Percentiles rank a stretch among this genome's conserved stretches.
Evolutionary conservation across 2,888 invertebrate genomes (phyloP).

Genomic region (Morpho helenor): DNA sequence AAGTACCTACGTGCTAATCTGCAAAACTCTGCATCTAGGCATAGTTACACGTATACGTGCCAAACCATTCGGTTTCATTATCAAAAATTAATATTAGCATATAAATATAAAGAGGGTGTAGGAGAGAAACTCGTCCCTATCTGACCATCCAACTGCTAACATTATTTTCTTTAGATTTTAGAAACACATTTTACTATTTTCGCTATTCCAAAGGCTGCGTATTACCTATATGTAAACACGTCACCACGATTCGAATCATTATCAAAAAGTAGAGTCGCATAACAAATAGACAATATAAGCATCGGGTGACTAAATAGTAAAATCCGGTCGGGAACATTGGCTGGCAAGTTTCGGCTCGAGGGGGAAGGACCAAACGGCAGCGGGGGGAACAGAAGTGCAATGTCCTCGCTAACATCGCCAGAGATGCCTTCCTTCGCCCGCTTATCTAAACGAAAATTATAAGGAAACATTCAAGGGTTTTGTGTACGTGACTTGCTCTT

Average conservation of each 20-base stretch:
- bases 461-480: slow-evolving; percentile 40
- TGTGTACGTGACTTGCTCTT: slow-evolving; percentile 29
- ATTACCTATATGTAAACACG: too few relatives aligned
- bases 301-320: slow-evolving; percentile 59
- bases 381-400: slow-evolving; percentile 67
- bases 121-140: too few relatives aligned
- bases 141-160: too few relatives aligned
- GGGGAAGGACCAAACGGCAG: slow-evolving; percentile 60
- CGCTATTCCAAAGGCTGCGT: too few relatives aligned
- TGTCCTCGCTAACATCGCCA: slow-evolving; percentile 74
- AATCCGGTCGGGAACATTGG: slow-evolving; percentile 69
- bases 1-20: slow-evolving; percentile 17
- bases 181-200: too few relatives aligned
- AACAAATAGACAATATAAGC: slow-evolving; percentile 31
- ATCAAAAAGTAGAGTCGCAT: slow-evolving; percentile 15
- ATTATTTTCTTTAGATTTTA: too few relatives aligned
- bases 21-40: slow-evolving; percentile 17
- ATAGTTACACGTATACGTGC: slow-evolving; percentile 19
- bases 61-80: slow-evolving; percentile 4
- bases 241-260: too few relatives aligned
- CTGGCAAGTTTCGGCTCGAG: slow-evolving; percentile 70
- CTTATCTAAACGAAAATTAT: slow-evolving; percentile 51
- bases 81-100: neutral
- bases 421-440: slow-evolving; percentile 59
- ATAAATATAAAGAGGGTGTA: too few relatives aligned